Evolutionary conservation across 2,797 vertebrate genomes (phyloP).

Genomic region (Propithecus perrieri): DNA sequence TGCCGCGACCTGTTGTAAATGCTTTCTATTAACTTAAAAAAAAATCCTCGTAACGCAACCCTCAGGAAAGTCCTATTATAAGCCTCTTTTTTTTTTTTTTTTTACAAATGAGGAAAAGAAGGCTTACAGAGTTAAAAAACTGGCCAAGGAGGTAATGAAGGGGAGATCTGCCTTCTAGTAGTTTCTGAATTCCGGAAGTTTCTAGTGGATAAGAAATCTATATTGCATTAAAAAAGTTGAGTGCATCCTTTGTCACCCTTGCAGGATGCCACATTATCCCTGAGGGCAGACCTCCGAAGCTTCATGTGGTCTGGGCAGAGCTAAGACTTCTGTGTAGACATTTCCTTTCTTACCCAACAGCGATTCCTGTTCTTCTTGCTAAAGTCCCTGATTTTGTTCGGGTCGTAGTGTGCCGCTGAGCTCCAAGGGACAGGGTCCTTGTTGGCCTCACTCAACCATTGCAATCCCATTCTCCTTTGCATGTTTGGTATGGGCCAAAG

Average conservation of each 20-base stretch:
- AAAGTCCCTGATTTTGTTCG: not conserved
- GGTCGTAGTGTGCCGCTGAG: not conserved
- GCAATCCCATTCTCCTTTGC: not conserved
- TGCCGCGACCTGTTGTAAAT: not conserved
- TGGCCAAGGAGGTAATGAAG: not conserved
- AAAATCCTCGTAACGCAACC: not conserved
- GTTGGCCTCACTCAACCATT: not conserved
- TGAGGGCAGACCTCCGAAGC: not conserved
- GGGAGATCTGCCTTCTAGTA: not conserved
- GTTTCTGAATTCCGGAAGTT: slow-evolving; percentile 1
- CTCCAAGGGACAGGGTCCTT: not conserved
- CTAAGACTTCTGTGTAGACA: not conserved
- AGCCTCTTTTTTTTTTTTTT: not conserved
- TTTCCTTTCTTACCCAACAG: not conserved
- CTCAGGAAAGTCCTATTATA: not conserved
- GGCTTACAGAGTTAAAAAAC: not conserved
- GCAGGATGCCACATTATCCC: not conserved
- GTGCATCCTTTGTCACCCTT: not conserved
- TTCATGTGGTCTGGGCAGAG: not conserved
- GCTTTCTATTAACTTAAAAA: not conserved
- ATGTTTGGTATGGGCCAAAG: not conserved
- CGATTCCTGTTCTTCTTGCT: not conserved
- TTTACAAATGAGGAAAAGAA: not conserved
- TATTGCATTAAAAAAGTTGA: not conserved
- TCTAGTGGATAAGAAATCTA: not conserved